Base-by-base conservation (phyloP, 2,113 vertebrate species). In the Oryzias celebensis region DNA sequence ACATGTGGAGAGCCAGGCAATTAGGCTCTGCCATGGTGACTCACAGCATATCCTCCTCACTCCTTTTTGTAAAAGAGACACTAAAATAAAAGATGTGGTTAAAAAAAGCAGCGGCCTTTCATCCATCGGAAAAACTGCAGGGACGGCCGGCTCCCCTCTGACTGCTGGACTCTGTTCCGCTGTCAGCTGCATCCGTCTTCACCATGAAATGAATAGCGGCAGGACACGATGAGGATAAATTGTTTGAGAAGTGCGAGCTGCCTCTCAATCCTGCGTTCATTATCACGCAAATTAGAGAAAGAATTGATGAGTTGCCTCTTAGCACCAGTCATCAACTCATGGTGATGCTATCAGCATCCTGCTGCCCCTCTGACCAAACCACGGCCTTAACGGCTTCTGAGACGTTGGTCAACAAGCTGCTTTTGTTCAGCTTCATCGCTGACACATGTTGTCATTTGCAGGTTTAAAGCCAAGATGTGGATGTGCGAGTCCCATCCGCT, bases 391-490 rank as follows among this genome's bases (percentile, higher is more conserved):
- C 14, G 7, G 49, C 23, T 50, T 48, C 52, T 22, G 65, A 57
- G 31, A 10, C 42, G 22, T 41, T 52, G 20, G 31, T 45, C 43
- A 31, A n/a, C 51, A 0, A n/a, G 22, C 22, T 42, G 16, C 24
- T 20, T 8, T 7, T 8, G 12, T 14, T 10, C 13, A 23, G 24
- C 24, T 58, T 7, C 31, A 28, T 28, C 26, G 7, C 7, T 28
- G 4, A 28, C 3, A 3, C 14, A 22, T 63, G 50, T 41, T n/a
- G 1, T 62, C 7, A 3, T 56, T 62, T 65, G n/a, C 58, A 93
- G 92, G 85, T 93, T 93, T 62, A 93, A 93, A 83, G 92, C 92
- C 2, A 91, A 85, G 0, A 78, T 93, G 58, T 93, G 92, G 92
- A 47, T 93, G 51, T 93, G 92, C 63, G 92, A 93, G 77, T 81